A percentile compares a stretch with the other conserved stretches of the same genome.
Evolutionary conservation across 2,888 invertebrate species (phyloP).

Genomic region (Platycheirus albimanus): DNA sequence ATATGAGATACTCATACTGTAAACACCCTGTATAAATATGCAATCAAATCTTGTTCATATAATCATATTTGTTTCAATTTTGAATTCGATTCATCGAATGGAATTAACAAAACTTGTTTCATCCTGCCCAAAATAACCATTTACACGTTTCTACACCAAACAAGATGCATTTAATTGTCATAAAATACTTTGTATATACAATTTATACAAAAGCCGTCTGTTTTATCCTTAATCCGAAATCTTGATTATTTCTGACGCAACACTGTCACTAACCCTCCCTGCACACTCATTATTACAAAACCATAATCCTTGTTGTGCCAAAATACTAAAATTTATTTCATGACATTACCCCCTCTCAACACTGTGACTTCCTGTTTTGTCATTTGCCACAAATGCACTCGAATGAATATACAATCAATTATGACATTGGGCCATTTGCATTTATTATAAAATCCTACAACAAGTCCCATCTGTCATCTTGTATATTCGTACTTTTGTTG

Average conservation of each 20-base stretch:
- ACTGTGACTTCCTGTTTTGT: slow-evolving; percentile 48
- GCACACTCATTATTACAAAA: neutral
- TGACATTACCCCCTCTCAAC: neutral
- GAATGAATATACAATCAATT: slow-evolving; percentile 37
- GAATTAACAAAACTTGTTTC: neutral
- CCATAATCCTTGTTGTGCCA: slow-evolving; percentile 37
- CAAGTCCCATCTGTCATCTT: slow-evolving; percentile 9
- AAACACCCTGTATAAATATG: too few species aligned
- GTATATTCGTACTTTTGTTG: slow-evolving; percentile 22
- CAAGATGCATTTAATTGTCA: slow-evolving; percentile 1
- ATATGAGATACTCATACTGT: too few species aligned
- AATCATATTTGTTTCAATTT: neutral
- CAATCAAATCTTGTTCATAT: neutral
- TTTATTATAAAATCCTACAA: slow-evolving; percentile 36
- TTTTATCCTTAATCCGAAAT: neutral
- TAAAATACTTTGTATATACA: neutral
- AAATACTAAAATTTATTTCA: slow-evolving; percentile 28
- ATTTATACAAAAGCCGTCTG: neutral
- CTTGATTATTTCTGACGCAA: slow-evolving; percentile 51
- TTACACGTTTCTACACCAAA: too few species aligned
- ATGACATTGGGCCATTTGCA: slow-evolving; percentile 63
- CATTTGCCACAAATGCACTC: slow-evolving; percentile 41
- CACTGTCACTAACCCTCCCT: neutral
- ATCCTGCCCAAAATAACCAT: too few species aligned
- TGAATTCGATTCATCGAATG: too few species aligned